Percentiles rank a stretch among this genome's conserved stretches.
phyloP scores from a whole-genome alignment of 2,113 vertebrate species.

The Equus przewalskii region DNA sequence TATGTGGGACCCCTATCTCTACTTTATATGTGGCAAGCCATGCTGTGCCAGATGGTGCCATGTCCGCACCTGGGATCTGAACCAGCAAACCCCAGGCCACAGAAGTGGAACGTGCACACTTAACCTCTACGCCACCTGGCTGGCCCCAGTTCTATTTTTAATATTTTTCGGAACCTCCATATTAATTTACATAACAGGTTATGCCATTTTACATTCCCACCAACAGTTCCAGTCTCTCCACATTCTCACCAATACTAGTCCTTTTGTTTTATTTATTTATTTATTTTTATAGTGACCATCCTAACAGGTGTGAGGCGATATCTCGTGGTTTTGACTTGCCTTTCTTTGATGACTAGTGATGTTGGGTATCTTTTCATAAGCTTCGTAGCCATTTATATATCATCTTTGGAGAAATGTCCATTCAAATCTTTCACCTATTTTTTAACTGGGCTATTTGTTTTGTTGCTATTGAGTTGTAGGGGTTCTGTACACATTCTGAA shows the following conservation, averaged over 20 bases:
- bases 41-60: no score
- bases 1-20: no score
- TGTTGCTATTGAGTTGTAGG: not conserved
- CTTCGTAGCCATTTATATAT: not conserved
- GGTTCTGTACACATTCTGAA: not conserved
- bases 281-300: not conserved
- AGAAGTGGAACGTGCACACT: no score
- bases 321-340: not conserved
- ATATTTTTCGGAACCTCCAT: not conserved
- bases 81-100: no score
- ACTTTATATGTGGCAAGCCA: no score
- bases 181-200: not conserved
- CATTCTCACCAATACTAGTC: not conserved
- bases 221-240: not conserved
- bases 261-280: not conserved
- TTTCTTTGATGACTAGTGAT: not conserved
- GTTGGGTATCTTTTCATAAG: not conserved
- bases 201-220: not conserved
- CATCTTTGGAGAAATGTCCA: not conserved
- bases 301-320: not conserved
- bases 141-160: not conserved
- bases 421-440: not conserved
- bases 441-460: not conserved
- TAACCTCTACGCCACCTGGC: no score
- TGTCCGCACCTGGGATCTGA: no score